These are phyloP conservation scores for Cheilosia vernalis DNA, from an alignment of 2,888 invertebrate genomes.

Conservation along the genomic window DNA sequence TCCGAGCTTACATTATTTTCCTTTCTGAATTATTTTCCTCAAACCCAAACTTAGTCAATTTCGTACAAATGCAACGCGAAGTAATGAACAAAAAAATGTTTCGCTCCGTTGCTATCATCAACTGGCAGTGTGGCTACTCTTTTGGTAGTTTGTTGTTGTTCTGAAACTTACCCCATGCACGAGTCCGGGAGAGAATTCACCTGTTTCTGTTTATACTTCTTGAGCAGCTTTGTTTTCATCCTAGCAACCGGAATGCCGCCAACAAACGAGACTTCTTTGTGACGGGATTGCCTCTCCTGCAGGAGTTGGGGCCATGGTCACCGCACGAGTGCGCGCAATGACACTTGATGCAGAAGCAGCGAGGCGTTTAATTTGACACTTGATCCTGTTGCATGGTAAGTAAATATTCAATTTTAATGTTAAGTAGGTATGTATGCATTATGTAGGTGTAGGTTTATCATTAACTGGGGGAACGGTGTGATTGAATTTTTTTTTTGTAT, in stretches of 20 bases:
- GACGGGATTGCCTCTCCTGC: constrained; percentile 10
- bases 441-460: no score
- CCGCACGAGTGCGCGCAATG: constrained; percentile 68
- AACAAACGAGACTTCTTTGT: constrained; percentile 17
- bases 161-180: constrained; percentile 43
- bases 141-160: background rate
- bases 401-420: constrained; percentile 15
- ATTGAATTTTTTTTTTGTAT: background rate
- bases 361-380: constrained; percentile 62
- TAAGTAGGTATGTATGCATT: background rate
- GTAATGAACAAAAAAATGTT: constrained; percentile 48
- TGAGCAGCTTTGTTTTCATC: constrained; percentile 45
- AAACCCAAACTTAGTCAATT: constrained; percentile 33
- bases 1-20: background rate
- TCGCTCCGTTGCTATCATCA: constrained; percentile 66
- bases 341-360: constrained; percentile 54
- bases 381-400: constrained; percentile 70
- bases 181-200: constrained; percentile 45
- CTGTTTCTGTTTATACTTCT: constrained; percentile 32
- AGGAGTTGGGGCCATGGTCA: constrained; percentile 39
- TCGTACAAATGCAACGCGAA: background rate
- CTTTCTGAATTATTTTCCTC: constrained; percentile 4
- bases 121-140: constrained; percentile 8
- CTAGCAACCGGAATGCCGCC: constrained; percentile 67
- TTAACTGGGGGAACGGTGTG: constrained; percentile 21